Base-by-base conservation (phyloP, 2,888 invertebrate genomes). In the Brachypterus glaber region DNA sequence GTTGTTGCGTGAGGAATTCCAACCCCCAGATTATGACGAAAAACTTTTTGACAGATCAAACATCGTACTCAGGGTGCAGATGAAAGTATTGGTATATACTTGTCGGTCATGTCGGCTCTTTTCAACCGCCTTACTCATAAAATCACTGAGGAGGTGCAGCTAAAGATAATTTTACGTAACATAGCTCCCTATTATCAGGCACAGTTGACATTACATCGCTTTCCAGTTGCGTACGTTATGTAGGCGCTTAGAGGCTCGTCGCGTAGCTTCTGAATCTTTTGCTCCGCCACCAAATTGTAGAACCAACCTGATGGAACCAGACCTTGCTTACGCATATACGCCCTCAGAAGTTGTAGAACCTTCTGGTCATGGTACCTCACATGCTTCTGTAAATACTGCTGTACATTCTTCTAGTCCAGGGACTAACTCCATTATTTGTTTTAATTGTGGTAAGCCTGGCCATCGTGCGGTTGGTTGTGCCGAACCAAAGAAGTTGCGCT, bases 31-130 rank as follows among this genome's bases (percentile, higher is more conserved):
- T 15, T 38, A 52, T 21, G 45, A 50, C n/a, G 42, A 49, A 8
- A 27, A 31, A n/a, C 35, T 52, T 5, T 40, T 37, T 9, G 44
- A 49, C 43, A 48, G 30, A 48, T 51, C 7, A 37, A 41, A 11
- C 17, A 34, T 5, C 32, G 49, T 1, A 43, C 43, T 1, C 52
- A 52, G 36, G 48, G 48, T 5, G 18, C 40, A 3, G 25, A 45
- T n/a, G 51, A 51, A 37, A 29, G 37, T 2, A 41, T 51, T 3
- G 47, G 38, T 5, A 33, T 45, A 13, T 53, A 49, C 32, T 16
- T 51, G 4, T 46, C 53, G 2, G 37, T 29, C n/a, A 49, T 50
- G 50, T 21, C 21, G 5, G 21, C 21, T 7, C 9, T 21, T 5
- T 21, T 21, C 9, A 21, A 21, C 9, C 21, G 21, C 9, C 21